Conservation (phyloP, 2,113 vertebrate genomes). For the Paracanthobrama guichenoti region DNA sequence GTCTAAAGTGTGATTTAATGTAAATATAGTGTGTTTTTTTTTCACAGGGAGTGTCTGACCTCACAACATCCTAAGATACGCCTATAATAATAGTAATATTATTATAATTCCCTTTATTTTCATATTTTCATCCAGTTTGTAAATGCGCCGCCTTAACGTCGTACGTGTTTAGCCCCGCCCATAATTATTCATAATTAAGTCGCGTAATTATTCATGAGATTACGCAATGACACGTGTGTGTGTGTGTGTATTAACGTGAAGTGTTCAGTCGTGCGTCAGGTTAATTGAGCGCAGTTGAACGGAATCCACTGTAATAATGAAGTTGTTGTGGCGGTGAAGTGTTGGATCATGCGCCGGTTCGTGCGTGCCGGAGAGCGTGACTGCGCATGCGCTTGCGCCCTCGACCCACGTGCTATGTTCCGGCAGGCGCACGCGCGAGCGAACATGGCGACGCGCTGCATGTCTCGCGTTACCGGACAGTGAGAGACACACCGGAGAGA, state of each 20-base stretch:
- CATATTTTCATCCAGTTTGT: no score
- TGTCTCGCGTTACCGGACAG: conserved; percentile 46
- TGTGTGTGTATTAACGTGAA: neutral
- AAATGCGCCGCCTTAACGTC: neutral
- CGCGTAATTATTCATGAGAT: neutral
- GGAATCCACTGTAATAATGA: no score
- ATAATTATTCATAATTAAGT: neutral
- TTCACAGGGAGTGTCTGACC: neutral
- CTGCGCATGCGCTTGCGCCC: neutral
- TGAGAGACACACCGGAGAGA: conserved; percentile 18
- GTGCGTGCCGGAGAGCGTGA: neutral
- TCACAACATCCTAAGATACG: neutral
- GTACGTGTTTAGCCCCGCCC: neutral
- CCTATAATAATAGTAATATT: neutral
- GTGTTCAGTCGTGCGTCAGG: neutral
- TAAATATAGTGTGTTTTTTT: neutral
- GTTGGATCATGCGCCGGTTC: neutral
- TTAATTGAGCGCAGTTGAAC: neutral
- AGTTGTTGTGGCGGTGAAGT: neutral
- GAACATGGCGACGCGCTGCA: conserved; percentile 48
- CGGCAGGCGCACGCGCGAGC: conserved; percentile 26
- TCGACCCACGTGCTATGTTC: neutral
- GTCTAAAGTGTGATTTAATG: neutral
- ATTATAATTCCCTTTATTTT: no score
- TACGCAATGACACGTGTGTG: neutral